phyloP scores from a whole-genome alignment of 2,113 vertebrate species.

The Pleuronectes platessa region DNA sequence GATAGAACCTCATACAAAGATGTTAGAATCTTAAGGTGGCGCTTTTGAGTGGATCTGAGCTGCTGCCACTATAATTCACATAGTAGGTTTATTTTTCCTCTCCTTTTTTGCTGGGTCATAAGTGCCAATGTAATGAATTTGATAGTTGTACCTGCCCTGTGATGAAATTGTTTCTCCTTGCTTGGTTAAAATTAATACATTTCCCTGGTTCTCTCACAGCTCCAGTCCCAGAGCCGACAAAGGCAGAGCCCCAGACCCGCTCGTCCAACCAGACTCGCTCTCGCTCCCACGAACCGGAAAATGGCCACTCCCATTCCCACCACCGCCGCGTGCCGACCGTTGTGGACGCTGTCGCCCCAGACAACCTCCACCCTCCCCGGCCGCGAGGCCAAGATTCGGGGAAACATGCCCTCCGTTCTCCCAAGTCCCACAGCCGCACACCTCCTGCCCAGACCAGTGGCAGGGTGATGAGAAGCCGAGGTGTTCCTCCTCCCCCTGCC shows the following conservation, averaged over 20 bases:
- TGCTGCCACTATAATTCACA: neutral
- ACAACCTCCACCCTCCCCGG: conserved; percentile 75
- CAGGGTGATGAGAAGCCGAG: conserved; percentile 88
- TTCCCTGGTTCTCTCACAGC: conserved; percentile 47
- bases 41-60: conserved; percentile 9
- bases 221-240: conserved; percentile 76
- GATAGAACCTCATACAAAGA: conserved; percentile 14
- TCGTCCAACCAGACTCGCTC: conserved; percentile 90
- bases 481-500: conserved; percentile 78
- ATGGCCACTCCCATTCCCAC: conserved; percentile 85
- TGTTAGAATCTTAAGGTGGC: conserved; percentile 5
- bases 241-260: conserved; percentile 87
- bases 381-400: conserved; percentile 87
- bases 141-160: neutral
- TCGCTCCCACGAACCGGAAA: conserved; percentile 95
- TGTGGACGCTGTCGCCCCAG: conserved; percentile 64
- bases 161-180: neutral
- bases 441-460: conserved; percentile 80
- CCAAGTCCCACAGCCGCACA: conserved; percentile 87
- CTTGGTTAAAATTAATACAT: neutral
- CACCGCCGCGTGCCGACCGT: conserved; percentile 88
- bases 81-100: neutral
- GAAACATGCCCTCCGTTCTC: conserved; percentile 91
- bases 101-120: neutral
- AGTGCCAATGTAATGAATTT: neutral